Evolutionary conservation across 2,113 vertebrate species (phyloP).

Genomic region (Elgaria multicarinata): DNA sequence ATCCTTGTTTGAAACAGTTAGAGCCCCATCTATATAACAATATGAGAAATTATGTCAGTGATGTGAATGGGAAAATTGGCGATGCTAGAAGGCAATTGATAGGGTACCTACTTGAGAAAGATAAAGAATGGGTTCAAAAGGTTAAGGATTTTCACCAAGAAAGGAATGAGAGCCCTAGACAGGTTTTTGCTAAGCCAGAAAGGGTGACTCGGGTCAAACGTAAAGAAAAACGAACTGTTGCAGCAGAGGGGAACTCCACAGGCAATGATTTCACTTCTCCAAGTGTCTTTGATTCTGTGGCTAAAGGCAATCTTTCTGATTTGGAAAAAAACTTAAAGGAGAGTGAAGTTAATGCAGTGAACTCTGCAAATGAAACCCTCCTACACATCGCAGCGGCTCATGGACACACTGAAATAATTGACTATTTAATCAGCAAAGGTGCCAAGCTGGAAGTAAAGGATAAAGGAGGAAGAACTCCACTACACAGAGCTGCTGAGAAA

Average conservation of each 20-base stretch:
- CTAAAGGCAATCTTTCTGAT: slow-evolving; percentile 64
- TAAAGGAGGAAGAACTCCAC: slow-evolving; percentile 71
- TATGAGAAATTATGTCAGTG: slow-evolving; percentile 74
- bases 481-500: slow-evolving; percentile 79
- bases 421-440: slow-evolving; percentile 78
- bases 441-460: slow-evolving; percentile 74
- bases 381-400: slow-evolving; percentile 77
- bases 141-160: not conserved
- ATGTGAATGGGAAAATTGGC: slow-evolving; percentile 72
- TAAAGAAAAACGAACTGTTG: slow-evolving; percentile 27
- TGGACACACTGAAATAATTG: slow-evolving; percentile 63
- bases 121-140: slow-evolving; percentile 63
- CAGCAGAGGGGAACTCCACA: slow-evolving; percentile 30
- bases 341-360: slow-evolving; percentile 58
- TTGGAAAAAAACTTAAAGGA: slow-evolving; percentile 66
- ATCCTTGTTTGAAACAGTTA: slow-evolving; percentile 83
- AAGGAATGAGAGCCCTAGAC: slow-evolving; percentile 12
- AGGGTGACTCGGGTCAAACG: slow-evolving; percentile 37
- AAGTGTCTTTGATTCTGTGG: slow-evolving; percentile 56
- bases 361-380: slow-evolving; percentile 71
- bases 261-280: slow-evolving; percentile 25
- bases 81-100: slow-evolving; percentile 82
- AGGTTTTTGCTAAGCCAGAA: slow-evolving; percentile 28
- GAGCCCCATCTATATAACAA: slow-evolving; percentile 81
- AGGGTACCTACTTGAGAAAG: slow-evolving; percentile 83